phyloP scores from a whole-genome alignment of 2,113 vertebrate genomes.

The Isurus oxyrinchus region DNA sequence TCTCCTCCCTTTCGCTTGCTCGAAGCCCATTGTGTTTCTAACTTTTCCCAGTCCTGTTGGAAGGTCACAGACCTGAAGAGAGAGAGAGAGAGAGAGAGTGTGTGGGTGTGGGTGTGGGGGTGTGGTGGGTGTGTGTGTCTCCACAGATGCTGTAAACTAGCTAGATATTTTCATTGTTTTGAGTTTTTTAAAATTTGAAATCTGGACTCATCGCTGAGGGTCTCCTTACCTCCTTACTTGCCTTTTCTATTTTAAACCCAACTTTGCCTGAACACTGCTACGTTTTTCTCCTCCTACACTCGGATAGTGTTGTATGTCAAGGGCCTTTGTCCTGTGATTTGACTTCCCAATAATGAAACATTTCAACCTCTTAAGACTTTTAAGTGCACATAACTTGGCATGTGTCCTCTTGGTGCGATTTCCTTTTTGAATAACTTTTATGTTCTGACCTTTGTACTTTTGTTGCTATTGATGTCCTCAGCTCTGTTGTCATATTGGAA shows the following conservation, averaged over 20 bases:
- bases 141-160: too few relatives aligned
- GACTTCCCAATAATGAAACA: not conserved
- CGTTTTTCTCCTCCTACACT: not conserved
- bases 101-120: too few relatives aligned
- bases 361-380: too few relatives aligned
- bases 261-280: not conserved
- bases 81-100: too few relatives aligned
- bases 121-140: too few relatives aligned
- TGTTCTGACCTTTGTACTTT: not conserved
- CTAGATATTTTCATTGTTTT: too few relatives aligned
- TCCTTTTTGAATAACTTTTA: not conserved
- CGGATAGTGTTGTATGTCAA: not conserved
- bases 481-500: not conserved
- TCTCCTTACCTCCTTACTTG: not conserved
- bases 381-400: too few relatives aligned
- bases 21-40: too few relatives aligned
- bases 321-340: not conserved
- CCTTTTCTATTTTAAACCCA: not conserved
- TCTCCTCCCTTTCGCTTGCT: too few relatives aligned
- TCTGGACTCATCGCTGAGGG: not conserved
- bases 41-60: too few relatives aligned
- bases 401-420: too few relatives aligned
- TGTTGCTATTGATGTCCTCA: not conserved
- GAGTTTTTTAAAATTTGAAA: not conserved
- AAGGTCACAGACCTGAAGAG: too few relatives aligned